phyloP scores from a whole-genome alignment of 2,113 vertebrate species.

The Aegotheles bennettii region DNA sequence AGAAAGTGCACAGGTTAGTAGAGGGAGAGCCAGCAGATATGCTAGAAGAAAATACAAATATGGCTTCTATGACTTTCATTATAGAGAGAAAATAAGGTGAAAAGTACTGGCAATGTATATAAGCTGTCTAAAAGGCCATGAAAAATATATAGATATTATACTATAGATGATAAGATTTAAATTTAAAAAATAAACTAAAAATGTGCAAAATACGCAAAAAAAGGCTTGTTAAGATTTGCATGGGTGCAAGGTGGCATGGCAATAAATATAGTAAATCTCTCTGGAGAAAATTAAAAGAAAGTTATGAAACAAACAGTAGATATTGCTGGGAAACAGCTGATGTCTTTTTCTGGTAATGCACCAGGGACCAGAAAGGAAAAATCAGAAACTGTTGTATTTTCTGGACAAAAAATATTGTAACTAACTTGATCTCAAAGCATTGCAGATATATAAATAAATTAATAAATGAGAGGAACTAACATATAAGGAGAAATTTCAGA shows the following conservation, averaged over 20 bases:
- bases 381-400: neutral
- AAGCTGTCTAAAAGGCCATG: neutral
- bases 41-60: neutral
- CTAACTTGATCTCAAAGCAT: neutral
- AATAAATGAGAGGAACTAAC: neutral
- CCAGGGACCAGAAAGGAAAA: neutral
- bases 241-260: fast-evolving
- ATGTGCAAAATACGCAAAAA: neutral
- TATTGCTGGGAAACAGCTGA: neutral
- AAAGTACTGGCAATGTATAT: neutral
- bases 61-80: neutral
- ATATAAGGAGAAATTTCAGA: neutral
- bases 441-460: neutral
- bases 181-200: neutral
- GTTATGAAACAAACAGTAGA: neutral
- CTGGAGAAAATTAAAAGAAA: neutral
- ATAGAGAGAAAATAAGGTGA: neutral
- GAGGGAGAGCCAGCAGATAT: neutral
- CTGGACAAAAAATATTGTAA: neutral
- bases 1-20: neutral
- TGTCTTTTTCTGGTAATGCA: neutral
- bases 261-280: neutral
- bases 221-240: neutral
- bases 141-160: neutral
- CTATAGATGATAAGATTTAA: neutral